Evolutionary conservation across 2,797 vertebrate species (phyloP).

Genomic region (Chelidonichthys spinosus): DNA sequence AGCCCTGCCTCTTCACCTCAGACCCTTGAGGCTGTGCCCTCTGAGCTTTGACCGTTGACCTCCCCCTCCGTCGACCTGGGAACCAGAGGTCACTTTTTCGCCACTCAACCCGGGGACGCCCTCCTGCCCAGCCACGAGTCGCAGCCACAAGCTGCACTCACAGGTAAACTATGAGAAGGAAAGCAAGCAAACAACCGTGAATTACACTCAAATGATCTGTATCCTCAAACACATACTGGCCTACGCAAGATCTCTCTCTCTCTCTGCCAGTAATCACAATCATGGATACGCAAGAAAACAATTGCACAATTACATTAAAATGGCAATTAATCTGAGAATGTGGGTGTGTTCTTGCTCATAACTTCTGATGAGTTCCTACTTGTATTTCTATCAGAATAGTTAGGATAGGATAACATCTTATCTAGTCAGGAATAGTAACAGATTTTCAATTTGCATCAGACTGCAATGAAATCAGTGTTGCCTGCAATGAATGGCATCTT

Average conservation of each 20-base stretch:
- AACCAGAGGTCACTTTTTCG: constrained; percentile 84
- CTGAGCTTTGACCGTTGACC: constrained; percentile 83
- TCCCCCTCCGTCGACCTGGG: constrained; percentile 88
- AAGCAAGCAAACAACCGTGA: background rate
- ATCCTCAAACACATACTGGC: background rate
- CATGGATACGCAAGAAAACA: constrained; percentile 3
- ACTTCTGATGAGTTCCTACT: constrained; percentile 1
- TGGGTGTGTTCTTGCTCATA: constrained; percentile 10
- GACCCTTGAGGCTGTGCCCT: constrained; percentile 91
- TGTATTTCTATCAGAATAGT: background rate
- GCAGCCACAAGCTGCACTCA: constrained; percentile 84
- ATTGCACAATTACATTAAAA: background rate
- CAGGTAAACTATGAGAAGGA: constrained; percentile 84
- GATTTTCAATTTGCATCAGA: background rate
- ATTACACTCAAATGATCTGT: background rate
- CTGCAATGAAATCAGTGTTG: too few relatives aligned
- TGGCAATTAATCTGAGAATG: constrained; percentile 22
- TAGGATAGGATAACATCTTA: background rate
- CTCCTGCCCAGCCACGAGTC: constrained; percentile 86
- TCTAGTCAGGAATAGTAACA: background rate
- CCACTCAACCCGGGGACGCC: constrained; percentile 86
- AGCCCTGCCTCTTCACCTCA: constrained; percentile 89
- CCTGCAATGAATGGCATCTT: background rate
- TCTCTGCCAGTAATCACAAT: background rate
- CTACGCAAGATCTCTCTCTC: constrained; percentile 1